Percentiles rank a stretch among this genome's conserved stretches.
phyloP scores from a whole-genome alignment of 2,888 invertebrate species.

The Pemphredon lugubris region DNA sequence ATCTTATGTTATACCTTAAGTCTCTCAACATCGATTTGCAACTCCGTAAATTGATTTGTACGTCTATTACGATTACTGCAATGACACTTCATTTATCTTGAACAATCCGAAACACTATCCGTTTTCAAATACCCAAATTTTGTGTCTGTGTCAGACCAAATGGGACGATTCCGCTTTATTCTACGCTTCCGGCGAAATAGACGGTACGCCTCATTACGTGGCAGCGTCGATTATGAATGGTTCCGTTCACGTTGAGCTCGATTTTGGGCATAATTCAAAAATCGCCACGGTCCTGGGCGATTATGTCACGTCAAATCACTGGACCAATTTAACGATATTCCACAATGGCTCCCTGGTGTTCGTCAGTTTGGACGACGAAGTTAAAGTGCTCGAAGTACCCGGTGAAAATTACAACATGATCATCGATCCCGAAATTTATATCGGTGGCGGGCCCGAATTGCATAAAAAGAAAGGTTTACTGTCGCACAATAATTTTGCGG shows the following conservation, averaged over 20 bases:
- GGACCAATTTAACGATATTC: slow-evolving; percentile 95
- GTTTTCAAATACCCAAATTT: too few relatives aligned
- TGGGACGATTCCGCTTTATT: slow-evolving; percentile 96
- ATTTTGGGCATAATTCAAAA: slow-evolving; percentile 91
- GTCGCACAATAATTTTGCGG: slow-evolving; percentile 92
- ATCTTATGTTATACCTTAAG: too few relatives aligned
- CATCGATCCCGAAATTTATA: slow-evolving; percentile 96
- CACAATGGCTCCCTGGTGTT: slow-evolving; percentile 89
- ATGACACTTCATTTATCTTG: too few relatives aligned
- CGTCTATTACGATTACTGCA: too few relatives aligned
- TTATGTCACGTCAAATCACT: slow-evolving; percentile 88
- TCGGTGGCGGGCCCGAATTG: slow-evolving; percentile 93
- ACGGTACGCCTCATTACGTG: slow-evolving; percentile 93
- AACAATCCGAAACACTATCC: too few relatives aligned
- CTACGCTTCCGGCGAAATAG: slow-evolving; percentile 95
- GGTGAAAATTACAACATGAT: slow-evolving; percentile 88
- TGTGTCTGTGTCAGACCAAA: slow-evolving; percentile 89
- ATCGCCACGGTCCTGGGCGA: slow-evolving; percentile 87
- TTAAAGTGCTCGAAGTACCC: slow-evolving; percentile 87
- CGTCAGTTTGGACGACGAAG: slow-evolving; percentile 89
- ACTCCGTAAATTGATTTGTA: too few relatives aligned
- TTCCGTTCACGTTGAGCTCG: slow-evolving; percentile 92
- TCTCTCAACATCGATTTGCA: too few relatives aligned
- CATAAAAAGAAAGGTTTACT: slow-evolving; percentile 91
- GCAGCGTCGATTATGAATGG: slow-evolving; percentile 92